These are phyloP conservation scores for Boloria euphrosyne DNA, from an alignment of 2,888 invertebrate species.

Conservation along the genomic window DNA sequence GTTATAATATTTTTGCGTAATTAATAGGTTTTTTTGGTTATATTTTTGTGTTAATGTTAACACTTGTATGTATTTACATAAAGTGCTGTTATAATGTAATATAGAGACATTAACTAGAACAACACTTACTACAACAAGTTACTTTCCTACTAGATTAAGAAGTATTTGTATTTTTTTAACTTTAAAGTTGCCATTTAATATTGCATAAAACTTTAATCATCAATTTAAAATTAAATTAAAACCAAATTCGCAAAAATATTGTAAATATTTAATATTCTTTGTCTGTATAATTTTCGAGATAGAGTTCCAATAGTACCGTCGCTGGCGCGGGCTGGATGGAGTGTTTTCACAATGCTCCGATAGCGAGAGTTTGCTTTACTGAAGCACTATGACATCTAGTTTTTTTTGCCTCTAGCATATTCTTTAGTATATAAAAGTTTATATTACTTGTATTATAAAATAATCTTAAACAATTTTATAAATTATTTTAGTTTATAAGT, in stretches of 20 bases:
- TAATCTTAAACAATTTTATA: too few relatives aligned
- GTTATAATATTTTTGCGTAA: too few relatives aligned
- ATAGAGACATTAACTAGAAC: too few relatives aligned
- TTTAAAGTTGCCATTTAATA: too few relatives aligned
- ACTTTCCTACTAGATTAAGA: too few relatives aligned
- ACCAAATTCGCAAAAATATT: not conserved
- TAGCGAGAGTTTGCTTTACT: constrained; percentile 30
- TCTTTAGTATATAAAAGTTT: not conserved
- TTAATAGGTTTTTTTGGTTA: not conserved
- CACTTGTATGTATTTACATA: too few relatives aligned
- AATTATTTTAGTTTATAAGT: too few relatives aligned
- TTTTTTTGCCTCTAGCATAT: constrained; percentile 12
- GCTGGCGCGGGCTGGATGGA: constrained; percentile 29
- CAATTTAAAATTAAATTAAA: too few relatives aligned
- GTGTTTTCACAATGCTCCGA: constrained; percentile 34
- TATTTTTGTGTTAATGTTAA: not conserved
- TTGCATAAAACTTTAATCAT: too few relatives aligned
- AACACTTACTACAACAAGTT: too few relatives aligned
- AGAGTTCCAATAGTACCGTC: constrained; percentile 28
- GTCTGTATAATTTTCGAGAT: not conserved
- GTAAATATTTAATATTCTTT: not conserved
- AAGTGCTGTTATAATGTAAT: too few relatives aligned
- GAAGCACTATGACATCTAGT: constrained; percentile 30
- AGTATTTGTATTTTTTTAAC: too few relatives aligned
- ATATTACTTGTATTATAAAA: not conserved